phyloP scores from a whole-genome alignment of 2,888 invertebrate genomes.

The Scaptomyza cyrtandrae region DNA sequence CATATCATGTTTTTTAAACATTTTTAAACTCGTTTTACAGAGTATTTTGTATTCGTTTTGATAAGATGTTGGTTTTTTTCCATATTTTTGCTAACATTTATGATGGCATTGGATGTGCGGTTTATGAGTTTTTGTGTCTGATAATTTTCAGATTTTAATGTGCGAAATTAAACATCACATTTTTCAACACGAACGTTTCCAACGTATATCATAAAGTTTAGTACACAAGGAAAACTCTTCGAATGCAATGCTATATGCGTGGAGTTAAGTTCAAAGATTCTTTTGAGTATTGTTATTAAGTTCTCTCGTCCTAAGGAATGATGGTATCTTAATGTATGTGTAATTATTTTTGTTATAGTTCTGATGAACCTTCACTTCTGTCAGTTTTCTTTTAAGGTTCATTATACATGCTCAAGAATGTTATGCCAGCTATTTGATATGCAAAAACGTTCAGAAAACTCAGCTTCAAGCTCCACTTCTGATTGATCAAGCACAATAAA shows the following conservation, averaged over 20 bases:
- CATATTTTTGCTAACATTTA: conserved; percentile 27
- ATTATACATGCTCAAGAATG: too few relatives aligned
- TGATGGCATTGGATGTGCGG: conserved; percentile 75
- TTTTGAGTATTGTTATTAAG: too few relatives aligned
- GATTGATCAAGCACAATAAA: conserved; percentile 57
- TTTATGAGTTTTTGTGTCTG: conserved; percentile 82
- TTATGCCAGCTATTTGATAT: neutral
- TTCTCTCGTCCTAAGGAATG: too few relatives aligned
- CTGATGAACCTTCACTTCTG: neutral
- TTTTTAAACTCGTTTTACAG: conserved; percentile 1
- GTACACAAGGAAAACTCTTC: conserved; percentile 22
- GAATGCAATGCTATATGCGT: neutral
- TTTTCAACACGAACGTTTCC: conserved; percentile 82
- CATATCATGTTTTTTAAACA: neutral
- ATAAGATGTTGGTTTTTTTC: neutral
- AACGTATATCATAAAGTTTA: conserved; percentile 56
- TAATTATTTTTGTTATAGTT: too few relatives aligned
- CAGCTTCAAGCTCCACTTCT: conserved; percentile 43
- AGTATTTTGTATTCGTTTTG: conserved; percentile 11
- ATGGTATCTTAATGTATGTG: too few relatives aligned
- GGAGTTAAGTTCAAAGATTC: neutral
- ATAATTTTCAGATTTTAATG: conserved; percentile 83
- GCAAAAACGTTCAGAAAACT: conserved; percentile 14
- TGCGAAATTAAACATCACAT: conserved; percentile 84
- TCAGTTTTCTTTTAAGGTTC: too few relatives aligned